A percentile compares a stretch with the other conserved stretches of the same genome.
phyloP scores from a whole-genome alignment of 2,113 vertebrate species.

The Misgurnus anguillicaudatus region DNA sequence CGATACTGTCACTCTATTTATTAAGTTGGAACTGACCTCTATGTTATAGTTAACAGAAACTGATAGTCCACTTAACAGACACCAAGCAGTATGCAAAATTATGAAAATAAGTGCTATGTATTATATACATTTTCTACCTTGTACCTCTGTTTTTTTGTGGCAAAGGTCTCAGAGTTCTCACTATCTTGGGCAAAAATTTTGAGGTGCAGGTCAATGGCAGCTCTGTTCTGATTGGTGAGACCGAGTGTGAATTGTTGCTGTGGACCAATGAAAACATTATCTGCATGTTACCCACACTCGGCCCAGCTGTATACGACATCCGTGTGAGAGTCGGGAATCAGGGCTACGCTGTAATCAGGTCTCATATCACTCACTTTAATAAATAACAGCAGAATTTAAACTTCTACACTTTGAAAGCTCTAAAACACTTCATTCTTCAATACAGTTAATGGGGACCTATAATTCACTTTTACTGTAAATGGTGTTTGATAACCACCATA shows the following conservation, averaged over 20 bases:
- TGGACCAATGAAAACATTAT: conserved; percentile 71
- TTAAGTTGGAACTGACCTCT: too few species aligned
- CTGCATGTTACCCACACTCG: conserved; percentile 75
- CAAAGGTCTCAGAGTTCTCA: conserved; percentile 73
- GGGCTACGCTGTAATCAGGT: conserved; percentile 73
- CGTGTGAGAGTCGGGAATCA: conserved; percentile 71
- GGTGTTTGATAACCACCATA: background rate
- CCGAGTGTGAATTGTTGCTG: conserved; percentile 62
- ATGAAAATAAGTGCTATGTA: too few species aligned
- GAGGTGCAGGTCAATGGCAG: conserved; percentile 59
- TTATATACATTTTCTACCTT: background rate
- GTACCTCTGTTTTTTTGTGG: conserved; percentile 21
- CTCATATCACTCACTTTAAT: background rate
- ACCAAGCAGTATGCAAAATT: too few species aligned
- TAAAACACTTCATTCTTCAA: background rate
- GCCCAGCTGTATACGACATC: conserved; percentile 71
- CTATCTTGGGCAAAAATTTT: conserved; percentile 75
- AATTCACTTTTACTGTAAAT: too few species aligned
- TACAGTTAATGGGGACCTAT: background rate
- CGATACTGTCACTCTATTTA: too few species aligned
- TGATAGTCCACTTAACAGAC: too few species aligned
- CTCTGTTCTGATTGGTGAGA: conserved; percentile 66
- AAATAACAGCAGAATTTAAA: background rate
- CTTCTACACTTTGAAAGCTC: background rate
- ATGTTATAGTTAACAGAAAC: too few species aligned